Evolutionary conservation across 2,113 vertebrate species (phyloP), one percentile per base, ranked within the genome.

Genomic region (Rhinopithecus roxellana): DNA sequence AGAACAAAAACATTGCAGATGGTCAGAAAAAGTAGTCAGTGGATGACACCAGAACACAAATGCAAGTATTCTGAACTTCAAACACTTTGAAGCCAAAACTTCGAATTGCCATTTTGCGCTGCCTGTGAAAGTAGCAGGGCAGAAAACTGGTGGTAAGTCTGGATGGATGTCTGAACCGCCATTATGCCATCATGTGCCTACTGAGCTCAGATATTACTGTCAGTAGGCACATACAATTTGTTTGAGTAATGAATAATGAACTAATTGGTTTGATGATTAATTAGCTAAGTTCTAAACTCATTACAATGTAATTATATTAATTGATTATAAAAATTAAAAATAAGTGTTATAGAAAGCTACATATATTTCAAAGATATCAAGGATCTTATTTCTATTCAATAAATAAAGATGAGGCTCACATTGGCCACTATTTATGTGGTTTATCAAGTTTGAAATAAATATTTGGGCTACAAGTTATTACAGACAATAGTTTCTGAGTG

Each of bases 261-360:
- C 45, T 90, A 90, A 90, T 59, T 92, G 83, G 14, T 84, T 92
- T 45, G 55, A 79, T 92, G 92, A 97, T 97, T 64, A 90, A 96
- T 85, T 95, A 81, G 79, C 38, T 74, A 81, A 96, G 7, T 80
- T 43, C 57, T 94, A 92, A 95, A 0, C 35, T 96, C 70, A 92
- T 81, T 95, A 84, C 2, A 38, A 57, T 79, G 70, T 75, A 96
- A 95, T 96, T 93, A 64, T 9, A 94, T 95, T 91, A 97, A 94
- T 89, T 50, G n/a, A 93, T 87, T 93, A 97, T 87, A 95, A 94
- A 97, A 88, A 78, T 75, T 78, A 92, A 92, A 97, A 96, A 78
- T 89, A 52, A 89, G 35, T 43, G 23, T 69, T 88, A 57, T 8
- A 81, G 77, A 96, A 96, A 96, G 78, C 10, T 69, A 32, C 32